Percentiles rank a stretch among this genome's conserved stretches.
These are phyloP conservation scores for Aegotheles bennettii DNA, from an alignment of 2,113 vertebrate genomes.

Conservation along the genomic window DNA sequence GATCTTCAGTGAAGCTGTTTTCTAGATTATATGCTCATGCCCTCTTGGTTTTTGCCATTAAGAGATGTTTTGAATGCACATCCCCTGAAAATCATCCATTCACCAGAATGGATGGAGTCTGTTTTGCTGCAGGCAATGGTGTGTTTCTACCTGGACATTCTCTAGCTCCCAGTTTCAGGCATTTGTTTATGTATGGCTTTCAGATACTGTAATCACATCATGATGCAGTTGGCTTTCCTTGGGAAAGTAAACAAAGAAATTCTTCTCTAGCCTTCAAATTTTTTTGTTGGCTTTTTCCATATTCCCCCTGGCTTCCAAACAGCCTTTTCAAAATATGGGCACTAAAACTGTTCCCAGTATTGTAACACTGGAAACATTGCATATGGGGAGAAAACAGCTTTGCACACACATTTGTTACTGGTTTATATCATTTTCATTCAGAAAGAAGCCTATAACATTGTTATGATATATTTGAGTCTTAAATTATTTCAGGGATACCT, in stretches of 20 bases:
- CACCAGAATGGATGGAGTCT: background rate
- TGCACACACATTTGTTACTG: accelerated
- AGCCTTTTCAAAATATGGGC: background rate
- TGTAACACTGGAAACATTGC: background rate
- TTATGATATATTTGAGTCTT: background rate
- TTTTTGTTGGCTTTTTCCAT: background rate
- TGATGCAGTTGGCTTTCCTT: background rate
- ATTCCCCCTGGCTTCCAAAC: background rate
- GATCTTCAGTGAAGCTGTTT: background rate
- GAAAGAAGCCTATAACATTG: background rate
- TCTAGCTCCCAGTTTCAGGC: background rate
- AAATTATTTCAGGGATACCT: background rate
- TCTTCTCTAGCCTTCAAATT: background rate
- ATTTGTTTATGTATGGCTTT: background rate
- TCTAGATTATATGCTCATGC: background rate
- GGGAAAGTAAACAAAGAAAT: background rate
- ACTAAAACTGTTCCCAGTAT: background rate
- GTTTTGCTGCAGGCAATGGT: accelerated
- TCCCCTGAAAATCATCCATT: background rate
- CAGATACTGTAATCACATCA: background rate
- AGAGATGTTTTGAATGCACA: background rate
- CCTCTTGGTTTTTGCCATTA: background rate
- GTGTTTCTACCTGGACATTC: accelerated
- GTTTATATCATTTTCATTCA: background rate
- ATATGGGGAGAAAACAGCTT: background rate